Evolutionary conservation across 2,888 invertebrate species (phyloP).

Genomic region (Drosophila anomalipes): DNA sequence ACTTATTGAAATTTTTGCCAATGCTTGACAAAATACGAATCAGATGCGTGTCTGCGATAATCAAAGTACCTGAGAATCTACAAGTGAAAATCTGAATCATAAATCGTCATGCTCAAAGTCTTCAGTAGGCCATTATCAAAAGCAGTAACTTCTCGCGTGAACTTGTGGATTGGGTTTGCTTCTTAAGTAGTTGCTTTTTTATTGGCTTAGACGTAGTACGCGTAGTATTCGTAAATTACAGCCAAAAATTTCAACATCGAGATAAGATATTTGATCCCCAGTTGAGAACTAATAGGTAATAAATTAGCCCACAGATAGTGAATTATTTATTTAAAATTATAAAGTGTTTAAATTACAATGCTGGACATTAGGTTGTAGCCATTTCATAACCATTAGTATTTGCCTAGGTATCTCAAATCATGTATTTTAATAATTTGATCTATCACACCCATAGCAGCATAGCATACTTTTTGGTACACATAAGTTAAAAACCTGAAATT

Average conservation of each 20-base stretch:
- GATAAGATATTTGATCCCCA: conserved; percentile 37
- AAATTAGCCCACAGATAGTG: conserved; percentile 11
- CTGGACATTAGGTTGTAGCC: not conserved
- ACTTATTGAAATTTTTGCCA: conserved; percentile 18
- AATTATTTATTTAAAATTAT: conserved; percentile 7
- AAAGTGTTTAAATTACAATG: not conserved
- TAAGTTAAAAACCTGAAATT: not conserved
- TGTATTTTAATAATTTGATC: not conserved
- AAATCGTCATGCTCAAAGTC: conserved; percentile 52
- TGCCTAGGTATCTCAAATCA: not conserved
- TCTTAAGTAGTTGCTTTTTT: conserved; percentile 3
- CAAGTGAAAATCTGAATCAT: conserved; percentile 4
- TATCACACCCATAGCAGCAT: not conserved
- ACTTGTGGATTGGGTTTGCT: conserved; percentile 10
- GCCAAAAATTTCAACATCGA: conserved; percentile 14
- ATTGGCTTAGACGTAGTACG: conserved; percentile 2
- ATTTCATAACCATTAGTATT: not conserved
- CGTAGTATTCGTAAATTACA: conserved; percentile 20
- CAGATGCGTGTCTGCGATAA: conserved; percentile 5
- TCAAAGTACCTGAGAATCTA: conserved; percentile 9
- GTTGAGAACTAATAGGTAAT: conserved; percentile 6
- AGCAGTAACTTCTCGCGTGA: conserved; percentile 65
- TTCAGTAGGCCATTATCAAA: conserved; percentile 52
- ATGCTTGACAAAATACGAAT: conserved; percentile 12
- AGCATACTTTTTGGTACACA: conserved; percentile 51